Base-by-base conservation (phyloP, 2,113 vertebrate genomes). In the Ailurus styani region DNA sequence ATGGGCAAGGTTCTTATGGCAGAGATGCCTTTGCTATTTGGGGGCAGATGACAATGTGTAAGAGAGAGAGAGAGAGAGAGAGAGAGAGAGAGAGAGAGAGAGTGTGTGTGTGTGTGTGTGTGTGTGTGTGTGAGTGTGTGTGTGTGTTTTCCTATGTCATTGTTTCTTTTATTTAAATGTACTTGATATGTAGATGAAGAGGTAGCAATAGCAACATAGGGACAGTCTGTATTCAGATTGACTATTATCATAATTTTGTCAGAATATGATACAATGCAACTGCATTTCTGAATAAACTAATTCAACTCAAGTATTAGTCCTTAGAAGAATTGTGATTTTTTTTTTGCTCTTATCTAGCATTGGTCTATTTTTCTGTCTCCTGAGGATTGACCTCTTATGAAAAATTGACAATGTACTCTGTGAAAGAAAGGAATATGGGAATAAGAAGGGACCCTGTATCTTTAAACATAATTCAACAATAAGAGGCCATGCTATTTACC, bases 291-390 rank as follows among this genome's bases (percentile, higher is more conserved):
- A 95, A 97, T 93, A 96, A 84, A 60, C 91, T 95, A 60, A 60
- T 37, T 97, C 54, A 94, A 94, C 34, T 98, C 91, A 96, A 91
- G 60, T 78, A 73, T 77, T 83, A 93, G 55, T 92, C 90, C 88
- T 97, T 95, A 88, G 83, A 96, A 94, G 95, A 92, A 93, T 34
- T 96, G 45, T 95, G 5, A n/a, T 95, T 93, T 97, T 93, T 70
- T 66, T 66, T 93, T 93, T 60, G 60, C 40, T 97, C 45, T 96
- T 94, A 84, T 23, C 62, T 96, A 72, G 78, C 66, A 97, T 77
- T 97, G 60, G 17, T 64, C 72, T 85, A 92, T 93, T 92, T 97
- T 60, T 9, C n/a, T 96, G 54, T 90, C 79, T 98, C 93, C 78
- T 23, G 21, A 96, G 20, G 84, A 93, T 88, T 81, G 90, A 25